phyloP scores from a whole-genome alignment of 2,113 vertebrate genomes.

The Pteruthius melanotis region DNA sequence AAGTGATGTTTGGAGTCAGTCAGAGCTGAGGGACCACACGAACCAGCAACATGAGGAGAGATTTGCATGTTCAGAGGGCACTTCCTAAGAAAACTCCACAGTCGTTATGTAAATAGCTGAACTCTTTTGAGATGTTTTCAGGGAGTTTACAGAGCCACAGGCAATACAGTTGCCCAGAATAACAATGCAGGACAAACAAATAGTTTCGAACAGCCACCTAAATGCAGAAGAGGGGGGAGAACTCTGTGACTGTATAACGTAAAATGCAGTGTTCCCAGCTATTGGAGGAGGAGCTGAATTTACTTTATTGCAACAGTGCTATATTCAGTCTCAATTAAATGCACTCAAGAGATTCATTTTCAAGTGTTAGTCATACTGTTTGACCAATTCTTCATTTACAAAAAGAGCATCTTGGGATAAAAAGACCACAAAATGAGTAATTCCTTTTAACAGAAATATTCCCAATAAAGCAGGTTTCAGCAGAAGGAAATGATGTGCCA shows the following conservation, averaged over 20 bases:
- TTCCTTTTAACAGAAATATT: neutral
- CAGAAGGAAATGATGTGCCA: neutral
- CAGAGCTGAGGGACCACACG: neutral
- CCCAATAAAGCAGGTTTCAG: neutral
- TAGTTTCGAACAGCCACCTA: neutral
- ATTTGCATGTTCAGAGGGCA: neutral
- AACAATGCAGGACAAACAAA: neutral
- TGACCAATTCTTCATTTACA: neutral
- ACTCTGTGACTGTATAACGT: neutral
- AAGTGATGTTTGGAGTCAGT: neutral
- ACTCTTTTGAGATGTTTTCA: neutral
- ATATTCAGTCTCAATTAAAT: neutral
- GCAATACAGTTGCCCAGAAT: neutral
- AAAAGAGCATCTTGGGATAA: neutral
- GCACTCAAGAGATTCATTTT: neutral
- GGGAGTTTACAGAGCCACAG: neutral
- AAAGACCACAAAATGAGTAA: neutral
- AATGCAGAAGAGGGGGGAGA: neutral
- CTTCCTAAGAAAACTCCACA: neutral
- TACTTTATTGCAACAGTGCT: neutral
- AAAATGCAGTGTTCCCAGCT: neutral
- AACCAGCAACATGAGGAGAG: neutral
- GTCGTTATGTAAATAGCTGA: neutral
- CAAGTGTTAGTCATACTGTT: neutral
- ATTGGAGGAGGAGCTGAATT: neutral